These are phyloP conservation scores for Otocyon megalotis DNA, from an alignment of 2,113 vertebrate genomes.

Conservation along the genomic window DNA sequence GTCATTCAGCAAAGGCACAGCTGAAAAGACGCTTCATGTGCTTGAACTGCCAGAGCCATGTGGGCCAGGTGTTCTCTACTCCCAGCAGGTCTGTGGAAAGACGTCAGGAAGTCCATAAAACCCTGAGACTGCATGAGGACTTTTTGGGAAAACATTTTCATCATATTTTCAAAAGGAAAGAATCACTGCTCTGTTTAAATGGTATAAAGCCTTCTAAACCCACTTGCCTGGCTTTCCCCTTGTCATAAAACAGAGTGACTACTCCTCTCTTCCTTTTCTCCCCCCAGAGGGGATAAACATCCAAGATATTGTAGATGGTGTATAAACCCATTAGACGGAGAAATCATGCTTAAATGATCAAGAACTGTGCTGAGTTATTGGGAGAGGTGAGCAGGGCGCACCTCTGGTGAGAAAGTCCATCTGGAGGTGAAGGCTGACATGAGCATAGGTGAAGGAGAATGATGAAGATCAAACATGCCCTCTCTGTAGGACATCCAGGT, in stretches of 20 bases:
- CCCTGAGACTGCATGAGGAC: not conserved
- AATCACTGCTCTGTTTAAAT: constrained; percentile 18
- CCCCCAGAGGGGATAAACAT: not conserved
- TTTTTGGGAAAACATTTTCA: not conserved
- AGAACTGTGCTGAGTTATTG: not conserved
- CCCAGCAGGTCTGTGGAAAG: not conserved
- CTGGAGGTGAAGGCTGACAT: not conserved
- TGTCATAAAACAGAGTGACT: constrained; percentile 12
- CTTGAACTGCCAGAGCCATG: not conserved
- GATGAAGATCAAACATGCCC: not conserved
- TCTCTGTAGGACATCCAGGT: not conserved
- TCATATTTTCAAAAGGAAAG: constrained; percentile 1
- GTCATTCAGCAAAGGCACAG: not conserved
- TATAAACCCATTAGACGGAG: not conserved
- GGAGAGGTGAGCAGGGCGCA: not conserved
- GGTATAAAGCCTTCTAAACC: not conserved
- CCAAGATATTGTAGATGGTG: not conserved
- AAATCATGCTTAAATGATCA: not conserved
- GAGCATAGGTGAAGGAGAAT: not conserved
- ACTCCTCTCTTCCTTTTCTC: not conserved
- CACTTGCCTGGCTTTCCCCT: not conserved
- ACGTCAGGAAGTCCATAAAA: not conserved
- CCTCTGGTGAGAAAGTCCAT: not conserved
- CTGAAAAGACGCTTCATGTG: not conserved
- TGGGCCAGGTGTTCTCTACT: not conserved